Evolutionary conservation across 2,888 invertebrate genomes (phyloP).

Genomic region (Helicoverpa assulta): DNA sequence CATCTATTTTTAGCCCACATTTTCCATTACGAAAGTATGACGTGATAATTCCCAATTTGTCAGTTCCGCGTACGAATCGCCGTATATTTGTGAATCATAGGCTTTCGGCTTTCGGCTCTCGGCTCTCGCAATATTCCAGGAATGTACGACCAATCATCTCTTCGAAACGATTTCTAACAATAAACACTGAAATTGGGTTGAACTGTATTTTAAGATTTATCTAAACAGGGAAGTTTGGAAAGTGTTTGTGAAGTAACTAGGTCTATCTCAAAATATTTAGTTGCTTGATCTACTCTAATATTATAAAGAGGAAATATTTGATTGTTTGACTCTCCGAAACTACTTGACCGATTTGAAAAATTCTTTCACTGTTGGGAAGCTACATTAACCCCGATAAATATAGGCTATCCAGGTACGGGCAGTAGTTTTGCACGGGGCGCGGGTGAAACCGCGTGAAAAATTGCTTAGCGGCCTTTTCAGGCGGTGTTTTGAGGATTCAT

Average conservation of each 20-base stretch:
- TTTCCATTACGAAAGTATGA: slow-evolving; percentile 42
- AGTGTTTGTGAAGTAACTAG: not conserved
- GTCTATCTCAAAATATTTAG: not conserved
- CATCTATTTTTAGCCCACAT: not conserved
- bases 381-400: too few species aligned
- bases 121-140: slow-evolving; percentile 35
- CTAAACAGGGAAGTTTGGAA: slow-evolving; percentile 22
- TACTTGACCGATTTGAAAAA: too few species aligned
- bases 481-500: too few species aligned
- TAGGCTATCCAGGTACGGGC: too few species aligned
- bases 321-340: too few species aligned
- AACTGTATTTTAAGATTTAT: slow-evolving; percentile 21
- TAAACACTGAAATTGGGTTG: slow-evolving; percentile 46
- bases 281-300: too few species aligned
- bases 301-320: too few species aligned
- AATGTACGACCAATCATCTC: slow-evolving; percentile 54
- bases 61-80: slow-evolving; percentile 51
- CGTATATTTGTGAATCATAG: slow-evolving; percentile 58
- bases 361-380: too few species aligned
- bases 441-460: too few species aligned
- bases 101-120: slow-evolving; percentile 41
- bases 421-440: too few species aligned
- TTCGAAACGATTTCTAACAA: slow-evolving; percentile 50
- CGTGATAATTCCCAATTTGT: slow-evolving; percentile 49
- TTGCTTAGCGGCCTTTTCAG: too few species aligned